A percentile compares a stretch with the other conserved stretches of the same genome.
These are phyloP conservation scores for Spongilla lacustris DNA, from an alignment of 37 sponge, comb jelly and placozoan genomes.

Conservation along the genomic window DNA sequence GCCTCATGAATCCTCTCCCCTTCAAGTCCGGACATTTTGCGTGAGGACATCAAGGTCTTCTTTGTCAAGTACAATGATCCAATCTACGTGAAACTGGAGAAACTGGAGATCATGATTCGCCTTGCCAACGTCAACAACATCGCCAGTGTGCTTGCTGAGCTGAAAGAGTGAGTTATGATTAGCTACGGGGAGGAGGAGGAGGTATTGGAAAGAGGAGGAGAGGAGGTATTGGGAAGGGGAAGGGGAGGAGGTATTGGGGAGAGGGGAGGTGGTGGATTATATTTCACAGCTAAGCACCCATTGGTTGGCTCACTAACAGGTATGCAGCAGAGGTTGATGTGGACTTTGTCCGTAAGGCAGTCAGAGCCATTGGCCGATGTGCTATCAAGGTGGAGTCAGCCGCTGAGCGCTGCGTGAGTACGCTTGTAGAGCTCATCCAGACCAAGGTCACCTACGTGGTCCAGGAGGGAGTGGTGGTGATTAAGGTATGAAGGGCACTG, in stretches of 20 bases:
- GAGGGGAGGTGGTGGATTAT: neutral
- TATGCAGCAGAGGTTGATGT: conserved; percentile 99
- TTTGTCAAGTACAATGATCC: conserved; percentile 99
- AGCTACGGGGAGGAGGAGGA: neutral
- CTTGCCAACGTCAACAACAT: conserved; percentile 89
- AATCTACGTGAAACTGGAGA: conserved; percentile 99
- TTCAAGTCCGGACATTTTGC: conserved; percentile 92
- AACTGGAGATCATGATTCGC: conserved; percentile 99
- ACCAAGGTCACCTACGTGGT: conserved; percentile 99
- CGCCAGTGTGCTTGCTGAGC: conserved; percentile 90
- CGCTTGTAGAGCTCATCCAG: conserved; percentile 96
- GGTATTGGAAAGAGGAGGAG: neutral
- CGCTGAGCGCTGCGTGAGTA: conserved; percentile 93
- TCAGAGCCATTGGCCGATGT: conserved; percentile 98
- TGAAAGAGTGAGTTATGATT: conserved; percentile 89
- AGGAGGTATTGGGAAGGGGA: neutral
- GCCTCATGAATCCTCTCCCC: too few relatives aligned
- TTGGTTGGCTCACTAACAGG: conserved; percentile 24
- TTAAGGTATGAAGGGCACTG: conserved; percentile 56
- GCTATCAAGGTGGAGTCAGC: conserved; percentile 97
- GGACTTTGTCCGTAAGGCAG: conserved; percentile 98
- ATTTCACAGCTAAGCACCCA: neutral
- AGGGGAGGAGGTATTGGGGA: neutral
- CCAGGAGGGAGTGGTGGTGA: conserved; percentile 97
- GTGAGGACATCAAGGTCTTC: conserved; percentile 98